Conservation (phyloP, 2,797 vertebrate genomes). For the Pantherophis alleghaniensis region DNA sequence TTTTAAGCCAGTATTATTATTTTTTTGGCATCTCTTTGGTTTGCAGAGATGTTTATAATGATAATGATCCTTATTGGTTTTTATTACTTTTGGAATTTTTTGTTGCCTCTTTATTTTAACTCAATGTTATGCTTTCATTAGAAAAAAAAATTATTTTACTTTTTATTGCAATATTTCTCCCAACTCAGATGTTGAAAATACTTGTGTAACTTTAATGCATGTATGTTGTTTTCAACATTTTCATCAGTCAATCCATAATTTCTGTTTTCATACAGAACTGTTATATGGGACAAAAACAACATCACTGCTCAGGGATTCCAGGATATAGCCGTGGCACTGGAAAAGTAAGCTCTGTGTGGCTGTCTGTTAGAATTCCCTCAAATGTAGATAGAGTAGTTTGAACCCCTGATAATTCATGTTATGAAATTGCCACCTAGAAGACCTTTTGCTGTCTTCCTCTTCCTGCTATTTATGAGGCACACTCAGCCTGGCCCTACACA, state of each 20-base stretch:
- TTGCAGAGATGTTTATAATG: background rate
- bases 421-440: background rate
- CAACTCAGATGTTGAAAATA: background rate
- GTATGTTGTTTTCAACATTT: background rate
- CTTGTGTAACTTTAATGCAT: background rate
- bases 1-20: background rate
- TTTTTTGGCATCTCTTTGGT: background rate
- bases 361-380: constrained; percentile 14
- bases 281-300: constrained; percentile 94
- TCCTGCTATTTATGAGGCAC: background rate
- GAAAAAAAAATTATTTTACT: background rate
- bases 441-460: background rate
- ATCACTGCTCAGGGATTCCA: constrained; percentile 92
- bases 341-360: constrained; percentile 82
- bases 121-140: background rate
- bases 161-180: background rate
- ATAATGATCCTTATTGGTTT: background rate
- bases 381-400: constrained; percentile 17
- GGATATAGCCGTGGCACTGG: constrained; percentile 91
- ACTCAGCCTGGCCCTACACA: background rate
- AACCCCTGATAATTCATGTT: background rate
- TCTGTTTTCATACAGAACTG: constrained; percentile 76
- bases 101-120: background rate
- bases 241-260: constrained; percentile 9
- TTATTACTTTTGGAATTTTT: background rate